phyloP scores from a whole-genome alignment of 2,113 vertebrate genomes.

The Raja brachyura region DNA sequence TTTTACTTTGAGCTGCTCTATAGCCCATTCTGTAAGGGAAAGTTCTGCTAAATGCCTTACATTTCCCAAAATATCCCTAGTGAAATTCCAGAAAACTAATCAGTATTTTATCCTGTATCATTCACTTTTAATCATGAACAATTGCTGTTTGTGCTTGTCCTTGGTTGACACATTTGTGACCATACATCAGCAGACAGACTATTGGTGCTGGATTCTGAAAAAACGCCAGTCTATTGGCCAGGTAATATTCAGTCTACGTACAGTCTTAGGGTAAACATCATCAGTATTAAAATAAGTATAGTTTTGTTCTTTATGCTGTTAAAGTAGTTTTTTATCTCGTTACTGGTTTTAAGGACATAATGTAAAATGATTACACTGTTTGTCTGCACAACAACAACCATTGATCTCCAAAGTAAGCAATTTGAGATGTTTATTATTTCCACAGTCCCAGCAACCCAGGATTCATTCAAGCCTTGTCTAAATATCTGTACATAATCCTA shows the following conservation, averaged over 20 bases:
- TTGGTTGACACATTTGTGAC: neutral
- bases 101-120: neutral
- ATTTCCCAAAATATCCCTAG: neutral
- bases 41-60: neutral
- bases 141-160: neutral
- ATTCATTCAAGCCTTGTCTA: neutral
- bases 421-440: neutral
- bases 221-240: neutral
- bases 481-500: neutral
- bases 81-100: neutral
- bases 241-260: neutral
- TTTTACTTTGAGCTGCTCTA: neutral
- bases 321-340: neutral
- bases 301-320: neutral
- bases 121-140: neutral
- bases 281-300: neutral
- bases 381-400: neutral
- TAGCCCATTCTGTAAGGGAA: neutral
- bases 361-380: neutral
- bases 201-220: neutral
- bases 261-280: neutral
- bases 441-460: neutral
- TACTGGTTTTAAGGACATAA: neutral
- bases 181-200: neutral
- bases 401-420: neutral